phyloP scores from a whole-genome alignment of 2,888 invertebrate genomes.

The Eudemis profundana region DNA sequence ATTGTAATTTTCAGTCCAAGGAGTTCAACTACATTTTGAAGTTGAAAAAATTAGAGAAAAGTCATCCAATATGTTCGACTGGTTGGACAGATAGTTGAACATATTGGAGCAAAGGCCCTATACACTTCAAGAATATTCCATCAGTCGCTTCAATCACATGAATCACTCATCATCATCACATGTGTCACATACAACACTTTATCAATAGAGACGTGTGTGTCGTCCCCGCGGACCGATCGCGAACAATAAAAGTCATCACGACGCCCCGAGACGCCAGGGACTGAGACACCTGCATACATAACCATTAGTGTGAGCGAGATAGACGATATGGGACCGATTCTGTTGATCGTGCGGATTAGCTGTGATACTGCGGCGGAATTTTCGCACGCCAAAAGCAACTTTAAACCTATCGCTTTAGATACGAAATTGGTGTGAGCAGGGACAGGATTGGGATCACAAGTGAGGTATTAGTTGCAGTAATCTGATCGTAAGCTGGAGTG shows the following conservation, averaged over 20 bases:
- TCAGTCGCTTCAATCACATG: background rate
- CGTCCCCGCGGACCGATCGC: slow-evolving; percentile 12
- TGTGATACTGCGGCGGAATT: slow-evolving; percentile 21
- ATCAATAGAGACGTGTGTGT: background rate
- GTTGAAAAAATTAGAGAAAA: no score
- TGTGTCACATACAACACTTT: background rate
- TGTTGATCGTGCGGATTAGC: slow-evolving; percentile 41
- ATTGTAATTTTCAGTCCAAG: no score
- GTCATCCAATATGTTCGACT: no score
- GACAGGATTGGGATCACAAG: slow-evolving; percentile 26
- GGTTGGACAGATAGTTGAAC: no score
- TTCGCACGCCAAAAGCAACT: background rate
- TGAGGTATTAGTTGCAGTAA: slow-evolving; percentile 41
- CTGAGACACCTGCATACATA: background rate
- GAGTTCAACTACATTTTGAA: no score
- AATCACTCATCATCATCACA: no score
- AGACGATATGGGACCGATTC: slow-evolving; percentile 16
- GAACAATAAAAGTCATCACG: slow-evolving; percentile 4
- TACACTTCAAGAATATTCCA: no score
- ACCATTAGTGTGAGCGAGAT: background rate
- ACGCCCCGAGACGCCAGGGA: background rate
- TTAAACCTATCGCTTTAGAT: background rate
- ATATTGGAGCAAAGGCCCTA: no score
- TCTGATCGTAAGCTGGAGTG: slow-evolving; percentile 29
- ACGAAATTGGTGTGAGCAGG: background rate